phyloP scores from a whole-genome alignment of 2,888 invertebrate species.

The Dynastes grantii region DNA sequence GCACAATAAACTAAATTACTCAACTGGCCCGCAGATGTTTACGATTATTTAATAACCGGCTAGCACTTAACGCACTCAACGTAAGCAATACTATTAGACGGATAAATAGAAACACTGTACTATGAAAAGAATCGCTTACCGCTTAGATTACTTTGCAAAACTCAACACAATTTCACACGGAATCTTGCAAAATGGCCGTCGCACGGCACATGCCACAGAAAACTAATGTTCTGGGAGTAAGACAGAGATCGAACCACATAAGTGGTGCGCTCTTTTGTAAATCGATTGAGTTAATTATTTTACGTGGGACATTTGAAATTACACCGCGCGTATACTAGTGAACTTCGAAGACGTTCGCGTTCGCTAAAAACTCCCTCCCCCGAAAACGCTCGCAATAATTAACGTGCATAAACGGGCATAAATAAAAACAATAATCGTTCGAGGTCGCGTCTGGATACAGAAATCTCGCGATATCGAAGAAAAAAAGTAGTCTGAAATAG shows the following conservation, averaged over 20 bases:
- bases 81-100: conserved; percentile 47
- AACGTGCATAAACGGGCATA: conserved; percentile 25
- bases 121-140: conserved; percentile 71
- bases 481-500: conserved; percentile 26
- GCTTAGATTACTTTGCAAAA: conserved; percentile 75
- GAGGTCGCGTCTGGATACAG: conserved; percentile 15
- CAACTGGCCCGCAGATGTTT: conserved; percentile 53
- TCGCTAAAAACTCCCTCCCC: background rate
- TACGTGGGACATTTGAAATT: conserved; percentile 52
- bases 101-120: conserved; percentile 50
- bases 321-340: background rate
- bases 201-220: conserved; percentile 78
- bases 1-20: conserved; percentile 59
- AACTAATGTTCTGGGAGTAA: conserved; percentile 73
- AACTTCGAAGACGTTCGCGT: conserved; percentile 15
- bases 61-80: conserved; percentile 51
- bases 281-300: conserved; percentile 52
- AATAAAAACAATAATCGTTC: conserved; percentile 36
- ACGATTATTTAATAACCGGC: conserved; percentile 51
- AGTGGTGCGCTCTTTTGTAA: conserved; percentile 61
- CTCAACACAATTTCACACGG: conserved; percentile 78
- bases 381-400: conserved; percentile 1
- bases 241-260: conserved; percentile 64
- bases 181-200: conserved; percentile 81
- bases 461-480: conserved; percentile 21